phyloP scores from a whole-genome alignment of 2,113 vertebrate species.

The Mustelus asterias region DNA sequence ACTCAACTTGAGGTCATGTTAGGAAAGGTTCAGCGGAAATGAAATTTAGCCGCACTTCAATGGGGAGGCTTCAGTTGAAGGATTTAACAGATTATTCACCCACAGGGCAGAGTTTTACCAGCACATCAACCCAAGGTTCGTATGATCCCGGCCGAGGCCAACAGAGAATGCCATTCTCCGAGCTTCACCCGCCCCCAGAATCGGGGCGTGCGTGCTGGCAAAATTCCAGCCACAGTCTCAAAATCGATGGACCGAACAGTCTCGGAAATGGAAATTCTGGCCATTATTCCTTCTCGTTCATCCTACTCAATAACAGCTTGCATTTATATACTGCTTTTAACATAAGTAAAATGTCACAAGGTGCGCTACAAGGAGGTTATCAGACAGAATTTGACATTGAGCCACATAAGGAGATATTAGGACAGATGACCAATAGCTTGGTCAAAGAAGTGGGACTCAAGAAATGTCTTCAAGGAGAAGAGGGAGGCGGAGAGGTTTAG shows the following conservation, averaged over 20 bases:
- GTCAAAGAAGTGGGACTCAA: background rate
- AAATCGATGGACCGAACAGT: background rate
- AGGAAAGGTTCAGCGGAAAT: background rate
- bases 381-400: background rate
- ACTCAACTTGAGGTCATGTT: background rate
- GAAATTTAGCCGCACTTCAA: background rate
- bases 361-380: background rate
- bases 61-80: background rate
- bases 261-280: background rate
- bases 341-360: background rate
- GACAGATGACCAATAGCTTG: background rate
- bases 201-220: too few species aligned
- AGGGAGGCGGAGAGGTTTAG: background rate
- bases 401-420: background rate
- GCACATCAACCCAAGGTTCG: too few species aligned
- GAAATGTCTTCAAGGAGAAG: background rate
- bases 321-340: background rate
- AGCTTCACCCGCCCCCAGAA: too few species aligned
- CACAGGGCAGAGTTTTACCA: too few species aligned
- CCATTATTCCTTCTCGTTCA: background rate
- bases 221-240: background rate
- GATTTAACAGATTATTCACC: background rate
- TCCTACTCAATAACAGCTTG: background rate
- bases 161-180: too few species aligned
- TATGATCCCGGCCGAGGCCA: too few species aligned